Conservation (phyloP, 2,113 vertebrate species). For the Xiphophorus hellerii region DNA sequence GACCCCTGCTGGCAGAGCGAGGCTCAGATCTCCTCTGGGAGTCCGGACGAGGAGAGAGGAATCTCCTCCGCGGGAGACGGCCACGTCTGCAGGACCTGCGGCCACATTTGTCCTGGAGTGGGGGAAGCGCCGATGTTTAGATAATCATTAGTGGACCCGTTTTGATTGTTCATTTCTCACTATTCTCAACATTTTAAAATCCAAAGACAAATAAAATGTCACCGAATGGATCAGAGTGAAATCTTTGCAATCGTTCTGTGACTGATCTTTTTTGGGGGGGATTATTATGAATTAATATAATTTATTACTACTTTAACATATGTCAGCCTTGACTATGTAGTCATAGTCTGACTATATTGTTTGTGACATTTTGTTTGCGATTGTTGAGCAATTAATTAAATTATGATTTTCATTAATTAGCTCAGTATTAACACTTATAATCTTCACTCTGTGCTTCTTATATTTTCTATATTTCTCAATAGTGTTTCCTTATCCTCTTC, state of each 20-base stretch:
- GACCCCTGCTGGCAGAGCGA: slow-evolving; percentile 84
- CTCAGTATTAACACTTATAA: background rate
- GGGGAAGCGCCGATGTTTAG: background rate
- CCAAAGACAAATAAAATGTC: no score
- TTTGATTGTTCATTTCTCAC: no score
- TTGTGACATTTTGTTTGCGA: background rate
- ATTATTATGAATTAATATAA: no score
- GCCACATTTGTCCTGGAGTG: slow-evolving; percentile 72
- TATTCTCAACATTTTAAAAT: no score
- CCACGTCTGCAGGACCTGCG: slow-evolving; percentile 65
- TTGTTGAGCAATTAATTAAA: background rate
- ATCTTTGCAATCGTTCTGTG: no score
- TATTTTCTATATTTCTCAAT: no score
- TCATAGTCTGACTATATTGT: background rate
- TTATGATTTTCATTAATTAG: background rate
- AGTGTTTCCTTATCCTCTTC: background rate
- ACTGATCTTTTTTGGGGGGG: no score
- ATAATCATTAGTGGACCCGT: background rate
- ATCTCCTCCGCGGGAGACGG: slow-evolving; percentile 71
- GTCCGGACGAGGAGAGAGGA: slow-evolving; percentile 73
- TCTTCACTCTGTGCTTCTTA: background rate
- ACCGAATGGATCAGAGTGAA: no score
- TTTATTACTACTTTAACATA: no score
- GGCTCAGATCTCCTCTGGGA: slow-evolving; percentile 51
- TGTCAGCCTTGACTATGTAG: no score